Base-by-base conservation (phyloP, 2,888 invertebrate genomes). In the Pachymerium ferrugineum region DNA sequence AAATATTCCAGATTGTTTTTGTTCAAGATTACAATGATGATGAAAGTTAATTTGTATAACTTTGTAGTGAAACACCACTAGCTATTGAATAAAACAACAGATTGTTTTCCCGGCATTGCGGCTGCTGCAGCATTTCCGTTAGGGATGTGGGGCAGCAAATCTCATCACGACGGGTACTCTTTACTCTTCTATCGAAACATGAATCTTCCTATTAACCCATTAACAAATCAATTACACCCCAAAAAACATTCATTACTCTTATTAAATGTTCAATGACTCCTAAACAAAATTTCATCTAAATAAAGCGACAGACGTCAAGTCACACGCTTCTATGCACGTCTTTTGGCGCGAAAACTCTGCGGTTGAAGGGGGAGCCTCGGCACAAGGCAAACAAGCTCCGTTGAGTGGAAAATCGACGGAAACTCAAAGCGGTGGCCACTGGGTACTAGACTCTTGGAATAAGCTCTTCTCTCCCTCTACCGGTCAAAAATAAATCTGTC, bases 261-360 rank as follows among this genome's bases (percentile, higher is more conserved):
- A 54, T 54, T 54, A 54, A 22, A 22, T 54, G 47, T 54, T 54
- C 47, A 54, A 54, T 54, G 47, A 54, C 22, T n/a, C 22, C 47
- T 54, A 22, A 5, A 0, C 47, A 54, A 8, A n/a, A 19, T 22
- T 54, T 54, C 47, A 54, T 47, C 19, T 47, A 47, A 47, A 47
- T 54, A 54, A 54, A 54, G n/a, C 22, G 22, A 54, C 47, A 54
- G 47, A 54, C 19, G 47, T 54, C 6, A 54, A 54, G 47, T 54
- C 22, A 22, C 47, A 54, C 47, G 47, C 47, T 54, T 54, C 47
- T 54, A 54, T 22, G 47, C 47, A 54, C 47, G 16, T 54, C 47
- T 54, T 19, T 19, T 19, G 47, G 47, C 47, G 47, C 47, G 47
- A 54, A 54, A 54, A 54, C 22, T 19, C 19, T 54, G 47, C 47